A percentile compares a stretch with the other conserved stretches of the same genome.
Conservation (phyloP, 2,888 invertebrate species). For the Euphydryas editha region DNA sequence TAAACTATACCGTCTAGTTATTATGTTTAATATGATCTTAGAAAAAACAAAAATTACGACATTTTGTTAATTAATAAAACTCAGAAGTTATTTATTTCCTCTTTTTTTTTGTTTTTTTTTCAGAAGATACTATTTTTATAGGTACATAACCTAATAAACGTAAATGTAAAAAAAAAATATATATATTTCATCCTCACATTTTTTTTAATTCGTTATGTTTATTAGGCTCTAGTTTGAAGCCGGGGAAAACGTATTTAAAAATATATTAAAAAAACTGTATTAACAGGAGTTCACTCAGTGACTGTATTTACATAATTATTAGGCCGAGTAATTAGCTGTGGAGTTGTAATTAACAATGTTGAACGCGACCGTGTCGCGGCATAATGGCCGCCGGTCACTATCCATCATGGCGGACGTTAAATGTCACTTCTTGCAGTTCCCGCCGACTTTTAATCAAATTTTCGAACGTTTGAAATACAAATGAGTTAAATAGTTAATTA, state of each 20-base stretch:
- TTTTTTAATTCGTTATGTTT: no score
- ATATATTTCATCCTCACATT: no score
- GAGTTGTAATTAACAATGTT: conserved; percentile 66
- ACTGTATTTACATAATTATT: conserved; percentile 50
- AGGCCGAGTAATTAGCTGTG: conserved; percentile 63
- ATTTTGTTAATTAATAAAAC: no score
- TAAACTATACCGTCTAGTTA: no score
- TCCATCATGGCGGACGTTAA: conserved; percentile 68
- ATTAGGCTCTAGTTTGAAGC: neutral
- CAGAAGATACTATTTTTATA: no score
- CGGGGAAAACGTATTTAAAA: neutral
- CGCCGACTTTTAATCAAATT: conserved; percentile 69
- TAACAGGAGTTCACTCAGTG: neutral
- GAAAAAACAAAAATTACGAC: no score
- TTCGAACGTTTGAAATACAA: conserved; percentile 43
- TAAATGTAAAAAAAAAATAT: no score
- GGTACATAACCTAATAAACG: no score
- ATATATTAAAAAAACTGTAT: neutral
- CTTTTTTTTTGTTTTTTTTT: no score
- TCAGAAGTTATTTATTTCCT: no score
- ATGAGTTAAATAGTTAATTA: conserved; percentile 16
- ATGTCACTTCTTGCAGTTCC: conserved; percentile 68
- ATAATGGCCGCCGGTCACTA: conserved; percentile 64
- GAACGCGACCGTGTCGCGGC: conserved; percentile 68
- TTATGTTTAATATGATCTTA: no score